Evolutionary conservation across 2,888 invertebrate species (phyloP), one percentile per base, ranked within the genome.

Genomic region (Rotaria macrura): DNA sequence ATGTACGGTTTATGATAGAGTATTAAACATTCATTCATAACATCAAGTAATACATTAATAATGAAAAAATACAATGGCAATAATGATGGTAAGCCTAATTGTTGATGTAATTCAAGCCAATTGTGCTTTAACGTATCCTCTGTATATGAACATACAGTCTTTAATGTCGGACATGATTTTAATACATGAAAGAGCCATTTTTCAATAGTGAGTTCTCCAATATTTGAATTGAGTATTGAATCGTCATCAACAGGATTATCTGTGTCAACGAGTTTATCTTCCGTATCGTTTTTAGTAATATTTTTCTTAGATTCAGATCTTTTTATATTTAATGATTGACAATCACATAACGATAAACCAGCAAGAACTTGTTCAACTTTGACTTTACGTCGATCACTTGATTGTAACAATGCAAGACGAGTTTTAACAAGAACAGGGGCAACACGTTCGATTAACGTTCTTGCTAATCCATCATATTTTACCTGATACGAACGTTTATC

Each of bases 401-500:
- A 17, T 43, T 79, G 79, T 43, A 40, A 79, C n/a, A 79, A 79
- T 14, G 79, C 79, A 38, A 79, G n/a, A 79, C 79, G 79, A 40
- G 79, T 43, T n/a, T 79, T 79, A 25, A 43, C 25, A 25, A 79
- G 43, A 79, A 79, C 79, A 12, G 79, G 79, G 25, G 79, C 79
- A n/a, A 79, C 79, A n/a, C 79, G 40, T 79, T 40, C 43, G 3
- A 79, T 43, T 43, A 79, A n/a, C 25, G 79, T 79, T n/a, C 79
- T 23, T 79, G 79, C 79, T 43, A 79, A 43, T 20, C 79, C 79
- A 79, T 79, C 79, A 25, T 79, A 79, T 79, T 79, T 79, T 7
- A 79, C 79, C 43, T 79, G 79, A 79, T 79, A 79, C 4, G 79
- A 79, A 79, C 79, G 79, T 79, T 79, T 79, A n/a, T 79, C 79